phyloP scores from a whole-genome alignment of 2,113 vertebrate genomes.

The Ginglymostoma cirratum region DNA sequence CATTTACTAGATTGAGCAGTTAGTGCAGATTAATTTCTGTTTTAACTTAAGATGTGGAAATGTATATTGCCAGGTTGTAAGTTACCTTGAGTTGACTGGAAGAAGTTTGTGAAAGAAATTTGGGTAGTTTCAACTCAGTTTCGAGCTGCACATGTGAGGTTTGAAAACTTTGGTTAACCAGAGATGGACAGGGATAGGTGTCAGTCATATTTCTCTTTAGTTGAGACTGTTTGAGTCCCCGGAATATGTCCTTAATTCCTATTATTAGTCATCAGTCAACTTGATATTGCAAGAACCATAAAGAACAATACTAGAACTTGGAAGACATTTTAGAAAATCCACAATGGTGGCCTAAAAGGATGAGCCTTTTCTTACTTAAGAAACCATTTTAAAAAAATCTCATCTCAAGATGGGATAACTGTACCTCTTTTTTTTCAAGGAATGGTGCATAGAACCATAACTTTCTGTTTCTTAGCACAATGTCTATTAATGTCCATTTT shows the following conservation, averaged over 20 bases:
- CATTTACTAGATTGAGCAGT: neutral
- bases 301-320: neutral
- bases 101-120: neutral
- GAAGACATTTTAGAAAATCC: neutral
- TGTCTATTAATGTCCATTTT: neutral
- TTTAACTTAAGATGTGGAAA: neutral
- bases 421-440: neutral
- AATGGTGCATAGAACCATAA: neutral
- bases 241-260: neutral
- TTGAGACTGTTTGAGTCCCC: neutral
- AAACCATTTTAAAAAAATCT: neutral
- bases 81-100: neutral
- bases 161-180: neutral
- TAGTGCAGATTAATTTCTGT: neutral
- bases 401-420: neutral
- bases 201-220: neutral
- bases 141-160: neutral
- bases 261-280: neutral
- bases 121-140: neutral
- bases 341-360: neutral
- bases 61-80: neutral
- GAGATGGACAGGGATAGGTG: neutral
- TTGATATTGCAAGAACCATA: neutral
- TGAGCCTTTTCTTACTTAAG: neutral
- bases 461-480: constrained; percentile 3